Evolutionary conservation across 2,888 invertebrate species (phyloP).

Genomic region (Synergus japonicus): DNA sequence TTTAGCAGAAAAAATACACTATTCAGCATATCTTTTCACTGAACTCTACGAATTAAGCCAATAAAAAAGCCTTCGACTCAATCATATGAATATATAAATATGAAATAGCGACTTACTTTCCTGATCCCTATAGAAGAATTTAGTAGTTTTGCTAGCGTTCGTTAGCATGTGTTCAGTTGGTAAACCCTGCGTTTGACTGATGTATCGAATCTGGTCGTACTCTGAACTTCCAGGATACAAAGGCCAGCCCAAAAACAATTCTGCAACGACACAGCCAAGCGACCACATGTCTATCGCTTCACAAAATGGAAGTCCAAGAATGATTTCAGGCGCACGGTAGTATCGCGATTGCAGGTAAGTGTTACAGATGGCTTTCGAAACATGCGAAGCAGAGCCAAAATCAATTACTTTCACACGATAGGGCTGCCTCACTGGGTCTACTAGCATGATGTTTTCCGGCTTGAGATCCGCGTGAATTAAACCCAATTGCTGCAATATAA

Average conservation of each 20-base stretch:
- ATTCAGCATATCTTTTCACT: too few relatives aligned
- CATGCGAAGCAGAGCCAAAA: constrained; percentile 99
- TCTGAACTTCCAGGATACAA: constrained; percentile 99
- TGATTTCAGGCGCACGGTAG: constrained; percentile 98
- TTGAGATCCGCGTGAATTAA: constrained; percentile 99
- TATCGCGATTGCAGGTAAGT: constrained; percentile 99
- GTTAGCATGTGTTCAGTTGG: constrained; percentile 99
- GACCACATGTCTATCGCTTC: constrained; percentile 99
- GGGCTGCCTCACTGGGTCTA: constrained; percentile 98
- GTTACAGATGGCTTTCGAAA: constrained; percentile 99
- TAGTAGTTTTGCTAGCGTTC: constrained; percentile 97
- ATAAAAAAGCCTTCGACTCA: too few relatives aligned
- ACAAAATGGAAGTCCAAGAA: constrained; percentile 98
- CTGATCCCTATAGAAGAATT: constrained; percentile 98
- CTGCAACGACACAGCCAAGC: constrained; percentile 99
- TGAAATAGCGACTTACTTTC: constrained; percentile 83
- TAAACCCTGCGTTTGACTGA: constrained; percentile 97
- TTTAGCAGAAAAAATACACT: too few relatives aligned
- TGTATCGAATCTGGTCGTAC: constrained; percentile 98
- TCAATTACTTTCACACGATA: constrained; percentile 99
- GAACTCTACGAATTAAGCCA: too few relatives aligned
- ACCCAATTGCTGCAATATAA: constrained; percentile 91
- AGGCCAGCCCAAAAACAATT: constrained; percentile 99
- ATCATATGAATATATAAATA: too few relatives aligned
- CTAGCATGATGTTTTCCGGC: constrained; percentile 99